Percentiles rank a stretch among this genome's conserved stretches.
These are phyloP conservation scores for Drosophila neonasuta DNA, from an alignment of 2,888 invertebrate species.

Conservation along the genomic window DNA sequence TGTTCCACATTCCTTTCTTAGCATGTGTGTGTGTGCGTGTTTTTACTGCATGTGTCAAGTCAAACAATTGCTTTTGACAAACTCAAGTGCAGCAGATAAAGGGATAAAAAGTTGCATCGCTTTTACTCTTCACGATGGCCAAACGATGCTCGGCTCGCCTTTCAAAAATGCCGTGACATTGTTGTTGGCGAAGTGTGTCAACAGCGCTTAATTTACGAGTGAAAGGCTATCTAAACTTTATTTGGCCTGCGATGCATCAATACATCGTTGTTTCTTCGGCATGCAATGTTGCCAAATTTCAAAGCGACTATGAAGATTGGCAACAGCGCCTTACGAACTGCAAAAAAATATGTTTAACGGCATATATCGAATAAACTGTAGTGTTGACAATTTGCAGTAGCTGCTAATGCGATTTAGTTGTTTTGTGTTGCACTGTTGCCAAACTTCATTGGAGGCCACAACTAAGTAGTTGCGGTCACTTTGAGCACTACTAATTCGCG, in stretches of 20 bases:
- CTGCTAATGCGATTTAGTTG: background rate
- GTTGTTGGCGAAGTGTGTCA: slow-evolving; percentile 36
- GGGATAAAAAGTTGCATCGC: slow-evolving; percentile 48
- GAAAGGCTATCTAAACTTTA: background rate
- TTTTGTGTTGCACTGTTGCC: slow-evolving; percentile 11
- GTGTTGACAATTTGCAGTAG: background rate
- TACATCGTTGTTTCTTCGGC: background rate
- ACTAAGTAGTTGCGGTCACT: slow-evolving; percentile 9
- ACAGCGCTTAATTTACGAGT: slow-evolving; percentile 19
- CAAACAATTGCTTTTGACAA: slow-evolving; percentile 71
- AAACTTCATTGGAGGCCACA: slow-evolving; percentile 4
- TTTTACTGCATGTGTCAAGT: slow-evolving; percentile 42
- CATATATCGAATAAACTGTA: background rate
- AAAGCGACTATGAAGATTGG: background rate
- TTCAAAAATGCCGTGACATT: slow-evolving; percentile 25
- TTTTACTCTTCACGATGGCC: slow-evolving; percentile 26
- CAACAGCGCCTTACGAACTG: no score
- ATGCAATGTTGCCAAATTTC: background rate
- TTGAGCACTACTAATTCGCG: slow-evolving; percentile 36
- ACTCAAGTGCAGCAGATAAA: slow-evolving; percentile 70
- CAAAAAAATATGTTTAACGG: no score
- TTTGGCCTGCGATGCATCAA: background rate
- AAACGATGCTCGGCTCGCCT: slow-evolving; percentile 5
- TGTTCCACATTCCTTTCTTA: slow-evolving; percentile 39
- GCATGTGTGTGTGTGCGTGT: slow-evolving; percentile 10